Conservation (phyloP, 1,140 invertebrate genomes). For the Panagrolaimus sp. region DNA sequence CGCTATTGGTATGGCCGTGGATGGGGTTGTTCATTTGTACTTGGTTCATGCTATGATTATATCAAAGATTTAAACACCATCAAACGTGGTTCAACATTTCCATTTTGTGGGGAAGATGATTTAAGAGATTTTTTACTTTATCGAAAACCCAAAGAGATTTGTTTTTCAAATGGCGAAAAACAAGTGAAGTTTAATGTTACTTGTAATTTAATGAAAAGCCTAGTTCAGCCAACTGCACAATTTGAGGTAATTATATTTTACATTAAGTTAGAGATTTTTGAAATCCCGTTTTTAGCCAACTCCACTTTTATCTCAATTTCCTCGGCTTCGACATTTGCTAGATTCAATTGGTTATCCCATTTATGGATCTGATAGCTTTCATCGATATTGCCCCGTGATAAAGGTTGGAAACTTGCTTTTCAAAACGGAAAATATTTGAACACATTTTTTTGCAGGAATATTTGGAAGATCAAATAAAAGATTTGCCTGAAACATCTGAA, state of each 20-base stretch:
- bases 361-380: slow-evolving; percentile 13
- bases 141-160: neutral
- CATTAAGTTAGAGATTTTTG: neutral
- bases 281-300: slow-evolving; percentile 5
- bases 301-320: neutral
- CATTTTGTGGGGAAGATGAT: slow-evolving; percentile 22
- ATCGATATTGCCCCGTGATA: slow-evolving; percentile 23
- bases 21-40: slow-evolving; percentile 29
- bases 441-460: slow-evolving; percentile 16
- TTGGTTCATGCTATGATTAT: slow-evolving; percentile 29
- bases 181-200: neutral
- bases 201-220: slow-evolving; percentile 13
- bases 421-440: neutral
- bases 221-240: neutral
- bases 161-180: slow-evolving; percentile 7
- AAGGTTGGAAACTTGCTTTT: neutral
- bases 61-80: neutral
- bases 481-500: neutral
- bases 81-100: neutral
- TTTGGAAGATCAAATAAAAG: neutral
- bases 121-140: slow-evolving; percentile 1
- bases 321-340: neutral
- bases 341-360: neutral
- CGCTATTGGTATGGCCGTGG: slow-evolving; percentile 32
- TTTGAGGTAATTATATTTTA: neutral